Conservation (phyloP, 2,797 vertebrate genomes). For the Anguilla anguilla region DNA sequence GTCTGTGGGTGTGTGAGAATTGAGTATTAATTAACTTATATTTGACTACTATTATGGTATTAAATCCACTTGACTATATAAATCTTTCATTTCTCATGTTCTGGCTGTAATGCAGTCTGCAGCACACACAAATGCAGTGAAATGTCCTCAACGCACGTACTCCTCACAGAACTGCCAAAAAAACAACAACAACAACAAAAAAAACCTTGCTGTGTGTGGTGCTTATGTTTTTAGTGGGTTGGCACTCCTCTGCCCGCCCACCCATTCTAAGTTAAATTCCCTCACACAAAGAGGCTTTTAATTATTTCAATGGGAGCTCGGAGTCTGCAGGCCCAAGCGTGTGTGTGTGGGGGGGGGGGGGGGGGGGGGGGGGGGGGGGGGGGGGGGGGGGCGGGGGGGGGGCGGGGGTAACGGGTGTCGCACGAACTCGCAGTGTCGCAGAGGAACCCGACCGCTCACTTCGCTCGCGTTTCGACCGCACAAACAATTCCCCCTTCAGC, state of each 20-base stretch:
- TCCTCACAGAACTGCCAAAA: background rate
- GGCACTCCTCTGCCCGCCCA: background rate
- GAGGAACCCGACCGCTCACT: background rate
- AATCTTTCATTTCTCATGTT: background rate
- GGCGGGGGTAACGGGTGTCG: background rate
- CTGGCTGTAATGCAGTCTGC: background rate
- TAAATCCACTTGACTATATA: background rate
- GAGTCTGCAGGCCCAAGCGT: background rate
- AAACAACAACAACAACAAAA: too few species aligned
- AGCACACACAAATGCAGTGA: background rate
- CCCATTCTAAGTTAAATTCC: background rate
- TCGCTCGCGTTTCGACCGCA: background rate
- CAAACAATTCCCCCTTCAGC: background rate
- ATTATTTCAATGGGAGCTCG: background rate
- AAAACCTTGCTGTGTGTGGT: background rate
- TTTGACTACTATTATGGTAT: background rate
- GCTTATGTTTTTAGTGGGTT: background rate
- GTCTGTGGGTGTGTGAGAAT: background rate
- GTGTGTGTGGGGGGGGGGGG: background rate
- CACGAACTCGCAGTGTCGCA: background rate
- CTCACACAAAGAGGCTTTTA: conserved; percentile 13
- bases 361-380: background rate
- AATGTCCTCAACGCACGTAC: background rate
- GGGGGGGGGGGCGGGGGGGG: background rate
- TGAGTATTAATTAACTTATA: background rate